These are phyloP conservation scores for Caiman crocodilus DNA, from an alignment of 2,797 vertebrate genomes.

Conservation along the genomic window DNA sequence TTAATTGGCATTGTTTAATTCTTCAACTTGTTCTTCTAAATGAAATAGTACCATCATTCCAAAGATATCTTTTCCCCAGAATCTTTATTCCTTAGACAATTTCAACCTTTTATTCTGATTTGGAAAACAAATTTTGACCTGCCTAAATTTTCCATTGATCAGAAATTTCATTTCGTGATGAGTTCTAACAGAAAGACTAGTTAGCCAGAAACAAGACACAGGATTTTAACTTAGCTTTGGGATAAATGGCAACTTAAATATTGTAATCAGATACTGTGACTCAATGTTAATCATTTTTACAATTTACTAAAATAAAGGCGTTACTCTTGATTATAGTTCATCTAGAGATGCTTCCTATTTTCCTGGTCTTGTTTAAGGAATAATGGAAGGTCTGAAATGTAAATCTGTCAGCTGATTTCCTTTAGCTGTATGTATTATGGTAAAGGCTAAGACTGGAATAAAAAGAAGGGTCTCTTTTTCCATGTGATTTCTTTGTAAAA, in stretches of 20 bases:
- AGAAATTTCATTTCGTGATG: neutral
- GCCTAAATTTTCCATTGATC: neutral
- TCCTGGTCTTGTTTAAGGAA: neutral
- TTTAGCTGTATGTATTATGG: neutral
- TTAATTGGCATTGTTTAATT: too few species aligned
- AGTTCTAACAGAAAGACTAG: neutral
- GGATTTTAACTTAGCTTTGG: neutral
- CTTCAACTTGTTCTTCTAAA: neutral
- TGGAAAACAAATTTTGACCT: neutral
- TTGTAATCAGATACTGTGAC: accelerated
- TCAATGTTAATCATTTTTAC: neutral
- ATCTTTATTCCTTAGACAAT: neutral
- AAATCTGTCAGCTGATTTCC: neutral
- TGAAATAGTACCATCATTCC: neutral
- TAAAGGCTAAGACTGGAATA: neutral
- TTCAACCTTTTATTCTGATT: neutral
- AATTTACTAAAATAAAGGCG: neutral
- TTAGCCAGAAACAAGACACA: neutral
- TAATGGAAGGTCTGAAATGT: neutral
- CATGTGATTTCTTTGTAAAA: neutral
- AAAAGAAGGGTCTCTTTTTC: neutral
- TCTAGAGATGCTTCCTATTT: accelerated
- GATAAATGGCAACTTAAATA: neutral
- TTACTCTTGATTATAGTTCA: neutral
- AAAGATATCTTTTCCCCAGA: neutral